Percentiles rank a stretch among this genome's conserved stretches.
Evolutionary conservation across 2,797 vertebrate genomes (phyloP).

Genomic region (Diplodus puntazzo): DNA sequence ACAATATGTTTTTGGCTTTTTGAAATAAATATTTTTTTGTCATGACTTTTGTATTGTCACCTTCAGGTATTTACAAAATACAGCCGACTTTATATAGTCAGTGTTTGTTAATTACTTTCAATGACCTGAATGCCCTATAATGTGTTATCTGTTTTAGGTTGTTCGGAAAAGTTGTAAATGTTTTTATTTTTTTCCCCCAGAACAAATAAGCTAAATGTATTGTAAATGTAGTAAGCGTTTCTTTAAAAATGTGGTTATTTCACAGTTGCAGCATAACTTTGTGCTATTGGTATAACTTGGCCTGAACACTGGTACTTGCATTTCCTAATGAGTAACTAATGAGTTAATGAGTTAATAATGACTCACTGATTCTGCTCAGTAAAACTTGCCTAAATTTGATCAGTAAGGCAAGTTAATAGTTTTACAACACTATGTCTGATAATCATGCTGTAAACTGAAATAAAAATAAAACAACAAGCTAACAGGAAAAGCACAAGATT

Average conservation of each 20-base stretch:
- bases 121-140: not conserved
- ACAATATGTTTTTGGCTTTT: too few species aligned
- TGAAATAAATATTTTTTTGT: not conserved
- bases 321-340: not conserved
- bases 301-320: not conserved
- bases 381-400: not conserved
- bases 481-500: constrained; percentile 3
- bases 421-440: not conserved
- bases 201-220: not conserved
- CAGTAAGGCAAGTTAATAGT: not conserved
- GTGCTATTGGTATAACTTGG: not conserved
- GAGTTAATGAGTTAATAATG: not conserved
- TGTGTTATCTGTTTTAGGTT: too few species aligned
- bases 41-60: not conserved
- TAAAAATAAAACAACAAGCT: not conserved
- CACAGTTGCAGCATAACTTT: not conserved
- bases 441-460: not conserved
- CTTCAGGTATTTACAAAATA: not conserved
- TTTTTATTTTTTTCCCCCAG: not conserved
- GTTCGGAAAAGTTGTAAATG: not conserved
- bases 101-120: not conserved
- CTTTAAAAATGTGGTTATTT: not conserved
- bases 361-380: not conserved
- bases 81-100: not conserved
- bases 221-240: not conserved